Evolutionary conservation across 1,140 invertebrate genomes (phyloP).

Genomic region (Diabrotica virgifera): DNA sequence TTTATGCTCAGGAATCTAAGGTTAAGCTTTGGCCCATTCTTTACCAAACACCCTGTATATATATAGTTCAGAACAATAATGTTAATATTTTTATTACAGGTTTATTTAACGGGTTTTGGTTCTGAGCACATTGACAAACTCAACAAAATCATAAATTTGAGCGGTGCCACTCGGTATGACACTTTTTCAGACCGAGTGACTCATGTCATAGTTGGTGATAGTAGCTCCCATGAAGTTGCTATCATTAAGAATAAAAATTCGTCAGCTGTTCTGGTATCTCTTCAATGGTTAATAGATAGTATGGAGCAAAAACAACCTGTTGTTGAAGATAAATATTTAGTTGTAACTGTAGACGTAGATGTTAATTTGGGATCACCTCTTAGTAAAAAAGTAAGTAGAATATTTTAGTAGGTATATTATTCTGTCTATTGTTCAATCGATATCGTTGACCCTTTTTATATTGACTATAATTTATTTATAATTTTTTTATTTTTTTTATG

Average conservation of each 20-base stretch:
- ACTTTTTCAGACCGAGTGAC: conserved; percentile 72
- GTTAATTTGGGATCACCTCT: conserved; percentile 56
- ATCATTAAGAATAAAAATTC: conserved; percentile 46
- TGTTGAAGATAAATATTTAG: conserved; percentile 56
- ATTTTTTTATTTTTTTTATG: too few species aligned
- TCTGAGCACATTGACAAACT: conserved; percentile 68
- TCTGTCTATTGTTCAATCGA: too few species aligned
- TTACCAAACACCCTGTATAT: too few species aligned
- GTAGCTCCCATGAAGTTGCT: conserved; percentile 51
- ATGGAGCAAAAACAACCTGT: conserved; percentile 59
- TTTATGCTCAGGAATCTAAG: not conserved
- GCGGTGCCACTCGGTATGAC: conserved; percentile 77
- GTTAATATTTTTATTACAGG: conserved; percentile 43
- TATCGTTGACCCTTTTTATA: too few species aligned
- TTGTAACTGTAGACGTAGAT: conserved; percentile 32
- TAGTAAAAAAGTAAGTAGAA: conserved; percentile 55
- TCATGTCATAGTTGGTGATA: conserved; percentile 73
- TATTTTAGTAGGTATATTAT: too few species aligned
- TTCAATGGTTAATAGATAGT: conserved; percentile 74
- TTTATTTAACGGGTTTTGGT: conserved; percentile 67
- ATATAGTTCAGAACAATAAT: too few species aligned
- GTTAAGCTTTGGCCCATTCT: too few species aligned
- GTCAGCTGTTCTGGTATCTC: conserved; percentile 58
- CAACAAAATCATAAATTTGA: conserved; percentile 71
- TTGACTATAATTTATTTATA: too few species aligned